Percentiles rank a stretch among this genome's conserved stretches.
Conservation (phyloP, 1,140 invertebrate species). For the Brachionus rubens region DNA sequence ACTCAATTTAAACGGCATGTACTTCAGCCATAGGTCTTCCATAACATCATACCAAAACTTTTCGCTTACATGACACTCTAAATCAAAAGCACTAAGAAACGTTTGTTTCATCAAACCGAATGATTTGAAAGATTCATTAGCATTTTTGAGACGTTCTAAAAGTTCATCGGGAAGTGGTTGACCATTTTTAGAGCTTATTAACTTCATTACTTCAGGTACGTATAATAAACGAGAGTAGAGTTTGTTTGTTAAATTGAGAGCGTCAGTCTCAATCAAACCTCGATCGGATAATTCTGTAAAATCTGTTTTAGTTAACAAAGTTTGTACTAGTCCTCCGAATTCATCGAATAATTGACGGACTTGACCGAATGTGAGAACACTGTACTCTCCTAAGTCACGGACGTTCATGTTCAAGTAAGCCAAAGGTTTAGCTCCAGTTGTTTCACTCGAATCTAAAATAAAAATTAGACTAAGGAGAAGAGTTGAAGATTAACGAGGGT, state of each 20-base stretch:
- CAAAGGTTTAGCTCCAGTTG: neutral
- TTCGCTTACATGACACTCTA: slow-evolving; percentile 55
- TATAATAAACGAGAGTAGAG: neutral
- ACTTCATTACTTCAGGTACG: slow-evolving; percentile 15
- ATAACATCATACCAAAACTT: slow-evolving; percentile 77
- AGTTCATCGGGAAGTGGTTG: neutral
- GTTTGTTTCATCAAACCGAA: slow-evolving; percentile 39
- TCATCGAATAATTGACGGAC: slow-evolving; percentile 27
- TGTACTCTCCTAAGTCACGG: neutral
- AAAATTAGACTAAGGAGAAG: no score
- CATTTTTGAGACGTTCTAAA: neutral
- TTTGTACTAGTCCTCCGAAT: slow-evolving; percentile 35
- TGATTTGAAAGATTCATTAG: neutral
- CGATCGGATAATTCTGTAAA: slow-evolving; percentile 19
- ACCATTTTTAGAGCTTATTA: slow-evolving; percentile 37
- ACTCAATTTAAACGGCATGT: slow-evolving; percentile 70
- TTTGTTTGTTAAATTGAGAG: slow-evolving; percentile 22
- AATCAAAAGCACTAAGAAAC: slow-evolving; percentile 42
- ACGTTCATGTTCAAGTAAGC: slow-evolving; percentile 44
- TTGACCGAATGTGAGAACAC: neutral
- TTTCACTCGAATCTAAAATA: slow-evolving; percentile 13
- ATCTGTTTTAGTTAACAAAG: slow-evolving; percentile 19
- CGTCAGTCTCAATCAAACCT: slow-evolving; percentile 17
- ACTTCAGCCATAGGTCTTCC: slow-evolving; percentile 72
- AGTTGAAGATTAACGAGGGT: no score